A percentile compares a stretch with the other conserved stretches of the same genome.
These are phyloP conservation scores for Lucilia cuprina DNA, from an alignment of 1,140 invertebrate genomes.

Conservation along the genomic window DNA sequence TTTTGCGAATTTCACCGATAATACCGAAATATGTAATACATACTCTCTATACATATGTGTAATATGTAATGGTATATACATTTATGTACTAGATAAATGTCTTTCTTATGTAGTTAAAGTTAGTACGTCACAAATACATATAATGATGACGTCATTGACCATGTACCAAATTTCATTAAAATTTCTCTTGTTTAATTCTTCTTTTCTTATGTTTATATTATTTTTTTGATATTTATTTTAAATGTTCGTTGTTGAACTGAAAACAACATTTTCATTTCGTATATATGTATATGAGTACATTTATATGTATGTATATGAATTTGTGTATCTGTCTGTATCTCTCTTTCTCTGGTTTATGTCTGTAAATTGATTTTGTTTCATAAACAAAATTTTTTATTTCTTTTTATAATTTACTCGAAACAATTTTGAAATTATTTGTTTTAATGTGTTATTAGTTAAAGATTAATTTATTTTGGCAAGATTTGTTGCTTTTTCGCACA, in stretches of 20 bases:
- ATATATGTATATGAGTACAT: no score
- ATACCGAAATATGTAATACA: not conserved
- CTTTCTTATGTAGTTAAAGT: not conserved
- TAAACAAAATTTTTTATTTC: not conserved
- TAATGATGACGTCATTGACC: slow-evolving; percentile 7
- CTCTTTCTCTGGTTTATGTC: not conserved
- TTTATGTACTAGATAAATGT: not conserved
- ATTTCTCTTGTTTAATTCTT: not conserved
- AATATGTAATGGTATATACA: not conserved
- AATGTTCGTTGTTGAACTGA: not conserved
- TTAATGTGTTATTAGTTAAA: not conserved
- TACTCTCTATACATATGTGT: not conserved
- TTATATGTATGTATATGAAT: no score
- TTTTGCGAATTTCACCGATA: slow-evolving; percentile 18
- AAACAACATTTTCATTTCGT: not conserved
- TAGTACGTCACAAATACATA: not conserved
- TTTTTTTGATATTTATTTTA: not conserved
- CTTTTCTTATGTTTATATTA: not conserved
- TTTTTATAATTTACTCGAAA: not conserved
- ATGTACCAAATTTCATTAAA: slow-evolving; percentile 4
- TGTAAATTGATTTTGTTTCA: not conserved
- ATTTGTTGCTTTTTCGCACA: not conserved
- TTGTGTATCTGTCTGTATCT: no score
- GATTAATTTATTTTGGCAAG: not conserved
- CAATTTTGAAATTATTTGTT: not conserved